A percentile compares a stretch with the other conserved stretches of the same genome.
phyloP scores from a whole-genome alignment of 1,140 invertebrate genomes.

The Bicyclus anynana region DNA sequence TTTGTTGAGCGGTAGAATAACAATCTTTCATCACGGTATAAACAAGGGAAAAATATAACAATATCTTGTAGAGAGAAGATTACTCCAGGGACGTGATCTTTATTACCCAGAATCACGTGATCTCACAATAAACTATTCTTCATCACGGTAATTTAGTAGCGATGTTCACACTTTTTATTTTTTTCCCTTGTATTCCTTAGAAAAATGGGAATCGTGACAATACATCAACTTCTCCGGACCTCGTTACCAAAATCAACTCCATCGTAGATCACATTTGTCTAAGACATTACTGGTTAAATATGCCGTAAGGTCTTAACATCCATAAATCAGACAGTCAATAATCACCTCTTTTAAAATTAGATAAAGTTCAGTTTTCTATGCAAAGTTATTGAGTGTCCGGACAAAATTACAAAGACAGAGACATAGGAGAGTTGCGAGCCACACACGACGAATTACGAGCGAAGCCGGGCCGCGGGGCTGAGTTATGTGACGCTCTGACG shows the following conservation, averaged over 20 bases:
- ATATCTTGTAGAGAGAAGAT: constrained; percentile 63
- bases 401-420: constrained; percentile 30
- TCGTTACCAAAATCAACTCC: constrained; percentile 72
- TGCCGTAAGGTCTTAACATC: constrained; percentile 24
- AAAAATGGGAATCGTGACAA: constrained; percentile 58
- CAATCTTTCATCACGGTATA: constrained; percentile 54
- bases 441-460: constrained; percentile 69
- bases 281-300: constrained; percentile 48
- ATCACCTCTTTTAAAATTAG: constrained; percentile 12
- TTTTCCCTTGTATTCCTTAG: constrained; percentile 48
- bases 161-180: constrained; percentile 62
- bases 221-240: constrained; percentile 57
- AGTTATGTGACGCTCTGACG: constrained; percentile 56
- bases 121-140: constrained; percentile 70
- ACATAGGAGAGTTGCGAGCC: constrained; percentile 56
- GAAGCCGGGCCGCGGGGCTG: constrained; percentile 45
- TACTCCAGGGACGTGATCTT: constrained; percentile 56
- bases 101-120: constrained; percentile 71
- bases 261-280: constrained; percentile 74
- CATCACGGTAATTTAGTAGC: constrained; percentile 66
- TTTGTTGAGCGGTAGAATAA: constrained; percentile 32
- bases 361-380: constrained; percentile 17
- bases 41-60: constrained; percentile 57
- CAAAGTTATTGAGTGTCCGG: background rate
- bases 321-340: constrained; percentile 1